A percentile compares a stretch with the other conserved stretches of the same genome.
Conservation (phyloP, 2,113 vertebrate genomes). For the Oplegnathus fasciatus region DNA sequence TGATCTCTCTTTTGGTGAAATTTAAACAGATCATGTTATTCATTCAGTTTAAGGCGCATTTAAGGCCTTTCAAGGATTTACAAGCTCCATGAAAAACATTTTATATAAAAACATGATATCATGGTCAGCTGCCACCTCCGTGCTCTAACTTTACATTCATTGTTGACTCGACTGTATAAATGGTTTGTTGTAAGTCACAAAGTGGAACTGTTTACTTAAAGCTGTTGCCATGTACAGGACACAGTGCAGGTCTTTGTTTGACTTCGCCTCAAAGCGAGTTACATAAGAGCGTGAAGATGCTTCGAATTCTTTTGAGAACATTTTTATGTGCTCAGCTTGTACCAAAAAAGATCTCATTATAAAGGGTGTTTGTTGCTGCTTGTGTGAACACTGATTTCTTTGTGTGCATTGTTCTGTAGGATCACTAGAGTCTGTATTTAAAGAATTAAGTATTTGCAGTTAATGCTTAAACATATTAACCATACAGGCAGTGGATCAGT, state of each 20-base stretch:
- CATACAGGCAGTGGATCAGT: neutral
- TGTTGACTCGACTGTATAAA: constrained; percentile 23
- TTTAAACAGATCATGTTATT: constrained; percentile 5
- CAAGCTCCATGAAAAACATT: neutral
- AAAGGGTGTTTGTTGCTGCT: constrained; percentile 17
- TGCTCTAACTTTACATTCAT: constrained; percentile 19
- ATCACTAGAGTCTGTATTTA: neutral
- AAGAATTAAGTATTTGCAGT: neutral
- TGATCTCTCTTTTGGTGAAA: neutral
- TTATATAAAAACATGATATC: constrained; percentile 9
- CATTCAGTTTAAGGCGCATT: neutral
- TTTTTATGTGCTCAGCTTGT: constrained; percentile 13
- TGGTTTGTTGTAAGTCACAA: constrained; percentile 32
- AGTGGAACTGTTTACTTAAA: constrained; percentile 38
- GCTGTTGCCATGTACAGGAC: constrained; percentile 7
- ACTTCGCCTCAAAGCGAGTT: constrained; percentile 32
- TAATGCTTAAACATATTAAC: neutral
- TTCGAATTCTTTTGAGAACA: constrained; percentile 43
- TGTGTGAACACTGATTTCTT: neutral
- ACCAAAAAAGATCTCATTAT: neutral
- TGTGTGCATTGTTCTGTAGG: neutral
- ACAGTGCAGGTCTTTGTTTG: constrained; percentile 54
- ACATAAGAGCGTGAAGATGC: constrained; percentile 43
- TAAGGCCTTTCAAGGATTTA: neutral
- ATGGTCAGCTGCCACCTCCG: constrained; percentile 47